These are phyloP conservation scores for Poicephalus meyeri DNA, from an alignment of 2,113 vertebrate genomes.

Conservation along the genomic window DNA sequence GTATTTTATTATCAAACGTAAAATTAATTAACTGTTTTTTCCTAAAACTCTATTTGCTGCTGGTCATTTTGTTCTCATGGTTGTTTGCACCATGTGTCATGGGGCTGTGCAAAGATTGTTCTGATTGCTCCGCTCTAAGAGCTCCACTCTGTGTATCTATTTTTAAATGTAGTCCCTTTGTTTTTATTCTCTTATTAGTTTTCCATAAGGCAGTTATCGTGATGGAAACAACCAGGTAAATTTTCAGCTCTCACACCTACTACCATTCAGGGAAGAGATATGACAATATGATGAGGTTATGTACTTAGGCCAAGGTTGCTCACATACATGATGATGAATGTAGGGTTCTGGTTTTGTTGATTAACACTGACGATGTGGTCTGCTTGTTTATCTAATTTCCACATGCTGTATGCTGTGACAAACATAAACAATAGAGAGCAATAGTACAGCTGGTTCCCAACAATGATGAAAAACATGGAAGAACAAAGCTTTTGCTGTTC, in stretches of 20 bases:
- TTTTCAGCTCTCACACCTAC: neutral
- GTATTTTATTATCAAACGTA: conserved; percentile 8
- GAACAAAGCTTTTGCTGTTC: neutral
- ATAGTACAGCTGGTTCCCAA: neutral
- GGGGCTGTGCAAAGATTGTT: neutral
- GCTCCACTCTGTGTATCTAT: neutral
- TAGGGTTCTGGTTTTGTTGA: neutral
- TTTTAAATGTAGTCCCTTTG: neutral
- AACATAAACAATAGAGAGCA: neutral
- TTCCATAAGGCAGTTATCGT: neutral
- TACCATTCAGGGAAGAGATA: neutral
- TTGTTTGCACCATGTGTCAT: neutral
- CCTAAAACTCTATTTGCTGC: neutral
- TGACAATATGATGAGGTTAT: neutral
- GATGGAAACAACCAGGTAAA: neutral
- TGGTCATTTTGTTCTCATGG: neutral
- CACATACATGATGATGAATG: rapidly evolving
- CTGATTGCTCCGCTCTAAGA: neutral
- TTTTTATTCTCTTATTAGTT: neutral
- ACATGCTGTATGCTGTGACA: neutral
- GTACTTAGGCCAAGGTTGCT: neutral
- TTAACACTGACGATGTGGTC: neutral
- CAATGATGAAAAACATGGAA: neutral
- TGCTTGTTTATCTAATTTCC: neutral
- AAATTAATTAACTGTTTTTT: conserved; percentile 16